Conservation (phyloP, 2,888 invertebrate species). For the Parochlus steinenii region DNA sequence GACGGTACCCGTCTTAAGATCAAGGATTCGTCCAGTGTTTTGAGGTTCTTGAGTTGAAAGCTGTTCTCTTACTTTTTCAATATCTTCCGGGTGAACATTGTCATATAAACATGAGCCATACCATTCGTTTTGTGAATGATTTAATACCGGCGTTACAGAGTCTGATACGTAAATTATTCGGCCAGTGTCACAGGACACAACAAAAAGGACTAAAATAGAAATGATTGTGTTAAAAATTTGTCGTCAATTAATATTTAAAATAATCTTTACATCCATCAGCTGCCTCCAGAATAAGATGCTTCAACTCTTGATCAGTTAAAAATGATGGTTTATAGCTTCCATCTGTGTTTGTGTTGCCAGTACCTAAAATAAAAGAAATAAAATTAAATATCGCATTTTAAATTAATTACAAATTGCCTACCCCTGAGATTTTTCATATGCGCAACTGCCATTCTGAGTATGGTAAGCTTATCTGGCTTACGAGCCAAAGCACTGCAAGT, state of each 20-base stretch:
- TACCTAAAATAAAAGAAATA: conserved; percentile 43
- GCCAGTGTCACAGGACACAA: conserved; percentile 93
- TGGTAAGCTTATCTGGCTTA: conserved; percentile 98
- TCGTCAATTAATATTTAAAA: conserved; percentile 47
- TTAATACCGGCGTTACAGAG: conserved; percentile 92
- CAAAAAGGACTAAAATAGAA: conserved; percentile 34
- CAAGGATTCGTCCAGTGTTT: conserved; percentile 87
- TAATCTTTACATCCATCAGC: conserved; percentile 99
- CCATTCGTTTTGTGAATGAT: conserved; percentile 96
- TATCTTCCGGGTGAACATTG: conserved; percentile 94
- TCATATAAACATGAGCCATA: conserved; percentile 91
- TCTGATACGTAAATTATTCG: conserved; percentile 96
- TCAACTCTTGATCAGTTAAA: conserved; percentile 95
- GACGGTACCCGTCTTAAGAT: conserved; percentile 95
- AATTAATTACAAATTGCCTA: conserved; percentile 29
- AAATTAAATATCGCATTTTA: background rate
- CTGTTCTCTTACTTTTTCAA: conserved; percentile 93
- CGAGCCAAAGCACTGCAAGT: conserved; percentile 95
- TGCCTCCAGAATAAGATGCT: conserved; percentile 96
- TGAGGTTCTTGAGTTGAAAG: conserved; percentile 93
- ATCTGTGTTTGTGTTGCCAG: conserved; percentile 91
- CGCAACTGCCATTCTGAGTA: conserved; percentile 97
- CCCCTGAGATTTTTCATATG: conserved; percentile 98
- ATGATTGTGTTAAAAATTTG: background rate
- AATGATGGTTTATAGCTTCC: conserved; percentile 98